phyloP scores from a whole-genome alignment of 2,797 vertebrate species.

The Microhierax caerulescens region DNA sequence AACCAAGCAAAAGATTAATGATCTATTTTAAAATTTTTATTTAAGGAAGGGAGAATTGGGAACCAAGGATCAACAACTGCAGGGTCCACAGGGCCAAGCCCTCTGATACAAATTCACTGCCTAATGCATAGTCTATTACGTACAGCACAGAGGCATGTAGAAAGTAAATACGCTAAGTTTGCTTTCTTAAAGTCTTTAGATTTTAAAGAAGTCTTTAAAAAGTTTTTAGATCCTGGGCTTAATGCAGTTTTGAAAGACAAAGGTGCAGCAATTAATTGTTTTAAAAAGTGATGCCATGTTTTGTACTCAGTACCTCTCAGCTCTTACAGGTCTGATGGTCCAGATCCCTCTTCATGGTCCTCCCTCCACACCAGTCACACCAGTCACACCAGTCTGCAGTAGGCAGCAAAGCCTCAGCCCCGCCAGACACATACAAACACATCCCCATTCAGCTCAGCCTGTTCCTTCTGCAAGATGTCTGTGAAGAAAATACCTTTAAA shows the following conservation, averaged over 20 bases:
- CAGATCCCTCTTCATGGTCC: not conserved
- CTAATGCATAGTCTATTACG: not conserved
- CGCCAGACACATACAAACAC: not conserved
- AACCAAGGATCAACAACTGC: not conserved
- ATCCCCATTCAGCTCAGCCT: not conserved
- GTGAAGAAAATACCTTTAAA: conserved; percentile 31
- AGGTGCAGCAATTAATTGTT: not conserved
- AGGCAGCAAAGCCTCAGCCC: not conserved
- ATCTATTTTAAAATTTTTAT: not conserved
- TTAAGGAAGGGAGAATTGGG: not conserved
- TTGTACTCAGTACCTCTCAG: not conserved
- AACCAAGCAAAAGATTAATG: not conserved
- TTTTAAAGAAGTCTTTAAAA: too few relatives aligned
- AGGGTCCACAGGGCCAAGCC: not conserved
- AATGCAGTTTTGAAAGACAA: not conserved
- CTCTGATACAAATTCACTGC: not conserved
- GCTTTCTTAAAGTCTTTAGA: not conserved
- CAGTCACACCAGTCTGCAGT: not conserved
- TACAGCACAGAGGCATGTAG: not conserved
- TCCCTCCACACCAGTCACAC: not conserved
- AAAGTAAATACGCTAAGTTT: not conserved
- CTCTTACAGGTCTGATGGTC: not conserved
- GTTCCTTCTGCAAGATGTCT: not conserved
- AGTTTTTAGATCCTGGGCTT: not conserved
- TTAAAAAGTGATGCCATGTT: not conserved